Base-by-base conservation (phyloP, 2,113 vertebrate genomes). In the Tychaedon coryphoeus region DNA sequence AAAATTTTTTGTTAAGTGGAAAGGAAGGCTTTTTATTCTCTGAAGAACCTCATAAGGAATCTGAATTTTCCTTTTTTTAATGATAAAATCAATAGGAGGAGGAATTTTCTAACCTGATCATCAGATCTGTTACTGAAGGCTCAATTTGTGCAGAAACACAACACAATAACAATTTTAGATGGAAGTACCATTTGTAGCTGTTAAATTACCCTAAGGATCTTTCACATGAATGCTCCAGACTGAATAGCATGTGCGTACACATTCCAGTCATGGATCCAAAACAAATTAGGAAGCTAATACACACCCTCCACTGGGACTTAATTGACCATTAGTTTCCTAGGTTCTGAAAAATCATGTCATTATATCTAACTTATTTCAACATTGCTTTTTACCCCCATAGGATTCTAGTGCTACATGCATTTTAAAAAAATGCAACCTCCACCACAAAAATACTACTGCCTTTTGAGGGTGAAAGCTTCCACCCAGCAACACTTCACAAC, bases 311-410 rank as follows among this genome's bases (percentile, higher is more conserved):
- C 38, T 78, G 92, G 90, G 95, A 95, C 81, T 94, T 96, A 95
- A 96, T 95, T 97, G 95, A 94, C 95, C 93, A 91, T 95, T 96
- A 95, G 92, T 96, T 95, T 94, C 93, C 95, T 96, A 95, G 90
- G 92, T 95, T 94, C 90, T 96, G 93, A 95, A 97, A 94, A 96
- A 96, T 96, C 90, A 92, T 94, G 94, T 96, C 82, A 88, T 96
- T 96, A 84, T 92, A 90, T 77, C 90, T 92, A 94, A 93, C 82
- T 91, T 96, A 90, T 92, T 94, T 90, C 78, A 81, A 50, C 75
- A 70, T 51, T 78, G 74, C 85, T 74, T 94, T 96, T 94, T 81
- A 74, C 51, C 43, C 90, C 86, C 75, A 75, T 33, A 92, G 93
- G 95, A 94, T 67, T 58, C 42, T 57, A 71, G 71, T 54, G 36